Evolutionary conservation across 2,797 vertebrate species (phyloP).

Genomic region (Caiman crocodilus): DNA sequence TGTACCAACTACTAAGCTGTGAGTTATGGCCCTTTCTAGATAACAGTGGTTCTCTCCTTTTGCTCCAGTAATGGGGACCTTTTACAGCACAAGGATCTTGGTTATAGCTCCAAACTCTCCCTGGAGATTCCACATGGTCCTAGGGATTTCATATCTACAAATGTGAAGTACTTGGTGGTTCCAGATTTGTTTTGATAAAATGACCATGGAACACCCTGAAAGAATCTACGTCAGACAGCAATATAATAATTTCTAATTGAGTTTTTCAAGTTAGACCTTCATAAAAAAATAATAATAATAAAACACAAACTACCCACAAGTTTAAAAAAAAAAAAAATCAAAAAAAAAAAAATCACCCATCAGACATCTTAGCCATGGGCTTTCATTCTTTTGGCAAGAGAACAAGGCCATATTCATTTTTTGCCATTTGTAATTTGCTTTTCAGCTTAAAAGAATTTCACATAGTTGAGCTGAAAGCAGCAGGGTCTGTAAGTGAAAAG

Average conservation of each 20-base stretch:
- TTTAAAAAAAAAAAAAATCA: neutral
- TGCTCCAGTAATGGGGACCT: neutral
- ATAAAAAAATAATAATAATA: neutral
- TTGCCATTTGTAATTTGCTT: too few relatives aligned
- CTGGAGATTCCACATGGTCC: neutral
- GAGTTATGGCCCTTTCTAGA: neutral
- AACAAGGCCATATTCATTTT: neutral
- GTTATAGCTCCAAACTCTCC: neutral
- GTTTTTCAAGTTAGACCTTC: too few relatives aligned
- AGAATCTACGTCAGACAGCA: neutral
- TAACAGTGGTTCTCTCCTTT: slow-evolving; percentile 15
- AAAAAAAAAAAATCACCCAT: neutral
- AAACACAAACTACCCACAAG: neutral
- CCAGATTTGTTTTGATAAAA: neutral
- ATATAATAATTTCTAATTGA: neutral
- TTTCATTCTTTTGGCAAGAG: neutral
- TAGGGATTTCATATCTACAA: neutral
- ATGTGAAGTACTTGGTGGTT: neutral
- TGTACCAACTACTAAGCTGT: neutral
- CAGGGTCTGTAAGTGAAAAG: neutral
- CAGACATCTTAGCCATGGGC: neutral
- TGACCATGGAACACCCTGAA: neutral
- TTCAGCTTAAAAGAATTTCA: slow-evolving; percentile 6
- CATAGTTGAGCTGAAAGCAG: neutral
- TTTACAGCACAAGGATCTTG: neutral